These are phyloP conservation scores for Elysia crispata DNA, from an alignment of 2,888 invertebrate species.

Conservation along the genomic window DNA sequence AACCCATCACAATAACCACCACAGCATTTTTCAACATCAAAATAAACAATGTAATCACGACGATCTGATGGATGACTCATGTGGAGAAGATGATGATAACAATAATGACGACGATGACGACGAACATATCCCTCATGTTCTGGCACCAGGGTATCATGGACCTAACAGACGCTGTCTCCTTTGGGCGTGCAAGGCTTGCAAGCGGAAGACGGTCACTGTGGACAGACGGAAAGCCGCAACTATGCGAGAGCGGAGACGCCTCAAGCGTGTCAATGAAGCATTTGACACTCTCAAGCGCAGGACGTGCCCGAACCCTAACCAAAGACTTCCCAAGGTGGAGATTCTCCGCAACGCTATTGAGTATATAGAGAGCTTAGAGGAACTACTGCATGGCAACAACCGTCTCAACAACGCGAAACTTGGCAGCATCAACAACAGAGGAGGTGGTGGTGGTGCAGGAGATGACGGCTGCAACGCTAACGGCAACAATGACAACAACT, in stretches of 20 bases:
- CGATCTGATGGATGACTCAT: slow-evolving; percentile 47
- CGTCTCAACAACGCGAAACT: slow-evolving; percentile 54
- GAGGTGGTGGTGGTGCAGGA: no score
- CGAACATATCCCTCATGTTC: slow-evolving; percentile 75
- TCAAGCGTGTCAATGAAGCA: slow-evolving; percentile 98
- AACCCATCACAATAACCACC: neutral
- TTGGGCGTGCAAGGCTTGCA: slow-evolving; percentile 98
- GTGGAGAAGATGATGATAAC: slow-evolving; percentile 60
- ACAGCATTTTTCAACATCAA: neutral
- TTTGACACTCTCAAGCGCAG: slow-evolving; percentile 95
- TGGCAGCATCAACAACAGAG: slow-evolving; percentile 66
- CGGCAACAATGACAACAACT: slow-evolving; percentile 65
- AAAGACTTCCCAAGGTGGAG: slow-evolving; percentile 97
- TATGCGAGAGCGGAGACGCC: slow-evolving; percentile 91
- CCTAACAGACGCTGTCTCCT: slow-evolving; percentile 87
- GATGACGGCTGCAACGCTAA: slow-evolving; percentile 55
- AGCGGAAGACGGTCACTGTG: slow-evolving; percentile 92
- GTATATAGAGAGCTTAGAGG: slow-evolving; percentile 88
- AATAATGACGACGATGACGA: slow-evolving; percentile 64
- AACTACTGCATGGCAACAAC: slow-evolving; percentile 76
- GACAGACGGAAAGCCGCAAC: slow-evolving; percentile 98
- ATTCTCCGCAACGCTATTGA: slow-evolving; percentile 98
- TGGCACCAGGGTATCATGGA: slow-evolving; percentile 77
- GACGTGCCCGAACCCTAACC: slow-evolving; percentile 96
- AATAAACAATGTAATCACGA: neutral